Evolutionary conservation across 2,888 invertebrate genomes (phyloP), one percentile per base, ranked within the genome.

Genomic region (Podabrus alpinus): DNA sequence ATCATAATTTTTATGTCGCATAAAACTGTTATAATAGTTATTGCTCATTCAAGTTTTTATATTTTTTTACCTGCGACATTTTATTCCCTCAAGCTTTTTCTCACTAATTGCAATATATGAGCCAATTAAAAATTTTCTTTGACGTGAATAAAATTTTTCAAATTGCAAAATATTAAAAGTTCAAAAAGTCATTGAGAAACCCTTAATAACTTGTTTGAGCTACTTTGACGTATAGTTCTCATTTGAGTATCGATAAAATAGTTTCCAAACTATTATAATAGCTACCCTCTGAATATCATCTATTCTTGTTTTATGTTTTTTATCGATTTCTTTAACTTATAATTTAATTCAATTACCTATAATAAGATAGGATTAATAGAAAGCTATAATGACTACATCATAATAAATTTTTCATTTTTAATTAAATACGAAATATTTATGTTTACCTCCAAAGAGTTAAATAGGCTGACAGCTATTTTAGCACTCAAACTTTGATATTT

Each of bases 151-250:
- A 19, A 5, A 17, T 17, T 64, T 62, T 64, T 19, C 2, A 64
- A 19, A n/a, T 64, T 9, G 62, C 19, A 9, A 64, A 19, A 64
- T n/a, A 17, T n/a, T 19, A n/a, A 21, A 64, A 17, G 13, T 29
- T 29, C 0, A 13, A 29, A 25, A 29, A 29, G 19, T 19, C 13
- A 64, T 64, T 64, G 17, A 64, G n/a, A 21, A 64, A 17, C 11
- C 62, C 62, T 62, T 62, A 62, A 62, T 64, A 19, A 21, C 62
- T 64, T 64, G 62, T 64, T 64, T 64, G 21, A 64, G 62, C 21
- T 64, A 21, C 62, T 64, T 19, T n/a, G 17, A 64, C n/a, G 19
- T 19, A 19, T 64, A 21, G n/a, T 19, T 64, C 19, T 64, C 19
- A 13, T 19, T 45, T 16, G 62, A 19, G 62, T 64, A 64, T 64